These are phyloP conservation scores for Semotilus atromaculatus DNA, from an alignment of 2,797 vertebrate species.

Conservation along the genomic window DNA sequence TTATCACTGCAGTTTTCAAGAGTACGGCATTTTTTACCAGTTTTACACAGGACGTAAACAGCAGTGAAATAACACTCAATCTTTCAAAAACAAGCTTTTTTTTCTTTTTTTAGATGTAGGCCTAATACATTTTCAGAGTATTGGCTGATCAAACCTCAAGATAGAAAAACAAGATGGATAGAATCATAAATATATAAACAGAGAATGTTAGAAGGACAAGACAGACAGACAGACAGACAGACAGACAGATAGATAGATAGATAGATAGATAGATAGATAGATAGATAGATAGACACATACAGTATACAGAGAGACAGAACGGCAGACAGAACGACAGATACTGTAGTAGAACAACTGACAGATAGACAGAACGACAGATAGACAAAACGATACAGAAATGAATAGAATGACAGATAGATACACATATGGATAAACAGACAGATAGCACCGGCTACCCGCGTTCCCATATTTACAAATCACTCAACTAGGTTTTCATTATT, in stretches of 20 bases:
- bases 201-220: not conserved
- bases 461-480: conserved; percentile 13
- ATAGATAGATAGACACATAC: no score
- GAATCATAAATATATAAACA: conserved; percentile 2
- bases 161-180: not conserved
- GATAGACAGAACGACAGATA: not conserved
- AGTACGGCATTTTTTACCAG: not conserved
- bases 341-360: not conserved
- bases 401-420: not conserved
- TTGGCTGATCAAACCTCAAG: conserved; percentile 4
- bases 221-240: not conserved
- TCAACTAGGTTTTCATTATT: conserved; percentile 31
- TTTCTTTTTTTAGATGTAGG: not conserved
- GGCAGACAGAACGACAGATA: conserved; percentile 35
- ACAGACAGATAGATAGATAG: not conserved
- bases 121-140: not conserved
- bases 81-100: conserved; percentile 7
- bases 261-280: not conserved
- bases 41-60: not conserved
- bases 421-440: not conserved
- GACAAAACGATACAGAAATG: not conserved
- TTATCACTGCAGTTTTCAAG: not conserved
- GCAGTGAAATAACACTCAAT: not conserved
- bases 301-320: not conserved
- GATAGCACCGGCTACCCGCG: not conserved